Evolutionary conservation across 2,888 invertebrate species (phyloP), one percentile per base, ranked within the genome.

Genomic region (Crossocerus cetratus): DNA sequence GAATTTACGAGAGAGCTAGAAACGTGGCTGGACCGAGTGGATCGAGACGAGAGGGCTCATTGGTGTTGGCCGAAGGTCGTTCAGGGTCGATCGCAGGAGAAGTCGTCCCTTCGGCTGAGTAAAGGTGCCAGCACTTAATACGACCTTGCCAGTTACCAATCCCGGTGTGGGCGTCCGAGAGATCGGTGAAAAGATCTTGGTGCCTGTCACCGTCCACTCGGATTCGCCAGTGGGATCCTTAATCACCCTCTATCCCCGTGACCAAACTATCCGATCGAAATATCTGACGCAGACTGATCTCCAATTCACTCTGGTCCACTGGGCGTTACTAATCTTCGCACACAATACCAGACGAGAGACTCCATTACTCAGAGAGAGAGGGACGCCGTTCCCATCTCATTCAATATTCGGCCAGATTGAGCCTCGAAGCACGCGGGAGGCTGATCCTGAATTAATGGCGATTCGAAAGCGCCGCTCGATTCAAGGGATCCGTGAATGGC

Each of bases 131-230:
- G 63, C 66, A 57, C 44, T 62, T 67, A 65, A 71, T 63, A 43
- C 71, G 74, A 71, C 70, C 74, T 74, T 74, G 74, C 70, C 53
- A 43, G 59, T 71, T 61, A 54, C 70, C 62, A 65, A 54, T 58
- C 45, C 58, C 42, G 21, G 64, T 56, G 70, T 66, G 63, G 65
- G 70, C 63, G 70, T 42, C 49, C 63, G 43, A 62, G 65, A 45
- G 53, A 42, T 49, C 49, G 23, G 32, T 57, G 16, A 57, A 57
- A 57, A 57, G 57, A 32, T 57, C 57, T 21, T 32, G 8, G 32
- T 5, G 32, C n/a, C 23, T 13, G 57, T 57, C n/a, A 23, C 23
- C 2, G 14, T 32, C 23, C 57, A 57, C 21, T 57, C 16, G 23
- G 32, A 57, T 57, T 23, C 42, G 23, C 14, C n/a, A 16, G 3